Conservation (phyloP, 2,797 vertebrate species). For the Myioborus miniatus region DNA sequence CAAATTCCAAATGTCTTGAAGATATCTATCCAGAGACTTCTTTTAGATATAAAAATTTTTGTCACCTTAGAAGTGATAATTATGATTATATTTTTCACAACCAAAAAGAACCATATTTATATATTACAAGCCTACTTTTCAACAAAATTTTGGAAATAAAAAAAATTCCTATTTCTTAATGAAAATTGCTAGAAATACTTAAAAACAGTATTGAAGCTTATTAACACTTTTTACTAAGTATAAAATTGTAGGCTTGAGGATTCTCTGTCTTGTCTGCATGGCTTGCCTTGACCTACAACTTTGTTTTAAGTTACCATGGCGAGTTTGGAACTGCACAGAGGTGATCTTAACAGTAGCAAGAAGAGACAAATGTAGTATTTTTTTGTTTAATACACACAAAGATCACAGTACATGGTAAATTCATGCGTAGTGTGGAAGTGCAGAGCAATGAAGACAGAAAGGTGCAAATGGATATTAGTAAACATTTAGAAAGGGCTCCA, state of each 20-base stretch:
- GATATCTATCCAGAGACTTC: not conserved
- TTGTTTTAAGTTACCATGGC: not conserved
- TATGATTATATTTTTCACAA: not conserved
- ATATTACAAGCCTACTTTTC: fast-evolving
- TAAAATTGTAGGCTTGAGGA: not conserved
- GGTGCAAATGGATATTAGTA: not conserved
- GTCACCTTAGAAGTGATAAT: not conserved
- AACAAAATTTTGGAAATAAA: fast-evolving
- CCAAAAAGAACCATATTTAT: not conserved
- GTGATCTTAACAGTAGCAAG: not conserved
- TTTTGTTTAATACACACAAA: fast-evolving
- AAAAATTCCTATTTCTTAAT: not conserved
- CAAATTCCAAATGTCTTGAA: not conserved
- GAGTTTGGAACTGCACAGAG: not conserved
- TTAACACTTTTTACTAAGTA: not conserved
- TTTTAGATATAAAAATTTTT: not conserved
- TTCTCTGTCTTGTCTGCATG: not conserved
- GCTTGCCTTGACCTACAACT: not conserved
- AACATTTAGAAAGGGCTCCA: not conserved
- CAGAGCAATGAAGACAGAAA: not conserved
- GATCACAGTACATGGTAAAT: not conserved
- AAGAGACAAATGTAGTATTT: not conserved
- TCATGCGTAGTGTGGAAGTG: fast-evolving
- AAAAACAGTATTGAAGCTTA: not conserved
- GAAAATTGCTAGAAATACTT: not conserved